phyloP scores from a whole-genome alignment of 2,797 vertebrate species.

The Ptychobarbus kaznakovi region DNA sequence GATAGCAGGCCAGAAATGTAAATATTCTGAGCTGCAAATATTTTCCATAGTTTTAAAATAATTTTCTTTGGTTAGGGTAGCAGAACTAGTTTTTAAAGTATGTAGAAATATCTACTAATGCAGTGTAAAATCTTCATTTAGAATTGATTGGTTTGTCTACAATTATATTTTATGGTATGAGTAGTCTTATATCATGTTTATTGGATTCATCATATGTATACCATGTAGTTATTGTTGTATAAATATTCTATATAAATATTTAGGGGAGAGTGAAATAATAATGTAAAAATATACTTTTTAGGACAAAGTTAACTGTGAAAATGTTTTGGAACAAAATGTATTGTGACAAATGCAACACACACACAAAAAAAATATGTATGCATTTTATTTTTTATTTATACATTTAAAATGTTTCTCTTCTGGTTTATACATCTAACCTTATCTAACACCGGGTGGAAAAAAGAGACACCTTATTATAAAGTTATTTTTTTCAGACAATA shows the following conservation, averaged over 20 bases:
- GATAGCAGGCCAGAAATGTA: slow-evolving; percentile 8
- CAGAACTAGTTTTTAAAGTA: not conserved
- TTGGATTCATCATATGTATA: not conserved
- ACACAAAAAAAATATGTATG: not conserved
- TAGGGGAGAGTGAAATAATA: not conserved
- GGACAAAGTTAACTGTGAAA: not conserved
- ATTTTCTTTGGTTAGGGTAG: not conserved
- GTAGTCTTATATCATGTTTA: not conserved
- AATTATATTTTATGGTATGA: not conserved
- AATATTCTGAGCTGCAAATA: slow-evolving; percentile 18
- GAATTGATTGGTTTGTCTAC: not conserved
- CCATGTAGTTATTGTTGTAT: not conserved
- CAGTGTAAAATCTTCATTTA: not conserved
- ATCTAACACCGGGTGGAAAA: not conserved
- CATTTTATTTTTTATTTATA: not conserved
- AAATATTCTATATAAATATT: not conserved
- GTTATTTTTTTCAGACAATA: not conserved
- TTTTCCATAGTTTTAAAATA: not conserved
- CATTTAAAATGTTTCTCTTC: not conserved
- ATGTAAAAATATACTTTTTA: not conserved
- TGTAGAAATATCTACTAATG: not conserved
- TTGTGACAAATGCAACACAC: not conserved
- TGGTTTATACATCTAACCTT: not conserved
- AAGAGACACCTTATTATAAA: not conserved
- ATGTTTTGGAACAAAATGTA: not conserved